A percentile compares a stretch with the other conserved stretches of the same genome.
Evolutionary conservation across 2,113 vertebrate species (phyloP).

Genomic region (Mus pahari): DNA sequence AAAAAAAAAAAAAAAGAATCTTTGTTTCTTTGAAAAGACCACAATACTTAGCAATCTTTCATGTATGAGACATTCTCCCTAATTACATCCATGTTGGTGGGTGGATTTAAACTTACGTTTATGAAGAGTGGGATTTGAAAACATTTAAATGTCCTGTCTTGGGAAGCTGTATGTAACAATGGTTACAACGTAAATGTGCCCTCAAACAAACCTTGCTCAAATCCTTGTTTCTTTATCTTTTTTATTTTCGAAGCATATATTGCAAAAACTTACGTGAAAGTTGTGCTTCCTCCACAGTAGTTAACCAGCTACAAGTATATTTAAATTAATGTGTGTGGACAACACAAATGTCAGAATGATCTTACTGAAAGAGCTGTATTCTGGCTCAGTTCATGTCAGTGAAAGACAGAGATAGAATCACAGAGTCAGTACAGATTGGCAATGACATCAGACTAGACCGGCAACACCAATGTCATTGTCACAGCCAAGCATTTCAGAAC

Average conservation of each 20-base stretch:
- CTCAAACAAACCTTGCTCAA: slow-evolving; percentile 1
- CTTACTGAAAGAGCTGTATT: neutral
- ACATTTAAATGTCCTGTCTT: neutral
- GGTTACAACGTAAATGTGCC: neutral
- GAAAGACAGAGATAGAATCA: neutral
- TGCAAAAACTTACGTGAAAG: neutral
- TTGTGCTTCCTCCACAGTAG: neutral
- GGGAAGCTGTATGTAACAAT: neutral
- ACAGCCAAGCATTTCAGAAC: neutral
- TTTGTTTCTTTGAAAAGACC: neutral
- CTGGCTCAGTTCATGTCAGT: neutral
- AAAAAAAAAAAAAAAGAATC: neutral
- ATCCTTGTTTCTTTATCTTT: neutral
- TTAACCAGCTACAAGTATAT: neutral
- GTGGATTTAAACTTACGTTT: neutral
- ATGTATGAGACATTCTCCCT: neutral
- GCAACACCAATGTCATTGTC: neutral
- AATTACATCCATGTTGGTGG: neutral
- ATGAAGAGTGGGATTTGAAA: slow-evolving; percentile 32
- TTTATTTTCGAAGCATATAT: neutral
- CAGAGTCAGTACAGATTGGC: neutral
- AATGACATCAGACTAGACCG: neutral
- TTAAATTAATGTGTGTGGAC: neutral
- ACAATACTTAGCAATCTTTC: neutral
- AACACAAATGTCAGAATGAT: neutral